Conservation (phyloP, 1,140 invertebrate species). For the Drosophila ficusphila region DNA sequence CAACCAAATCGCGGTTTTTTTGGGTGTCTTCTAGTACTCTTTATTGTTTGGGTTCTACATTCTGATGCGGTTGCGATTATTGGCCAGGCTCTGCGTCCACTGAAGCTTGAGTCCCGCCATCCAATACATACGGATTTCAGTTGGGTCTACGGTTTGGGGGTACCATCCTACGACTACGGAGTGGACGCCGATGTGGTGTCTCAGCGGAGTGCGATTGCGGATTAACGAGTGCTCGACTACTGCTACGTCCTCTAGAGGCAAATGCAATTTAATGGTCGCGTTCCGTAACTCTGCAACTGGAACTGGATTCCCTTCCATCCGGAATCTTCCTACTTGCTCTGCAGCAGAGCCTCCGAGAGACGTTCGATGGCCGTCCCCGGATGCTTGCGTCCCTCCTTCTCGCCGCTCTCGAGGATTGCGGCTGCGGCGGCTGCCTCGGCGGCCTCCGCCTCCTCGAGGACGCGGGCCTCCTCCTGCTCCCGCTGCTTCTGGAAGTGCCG, state of each 20-base stretch:
- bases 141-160: slow-evolving; percentile 3
- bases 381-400: slow-evolving; percentile 52
- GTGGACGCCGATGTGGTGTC: slow-evolving; percentile 39
- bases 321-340: slow-evolving; percentile 41
- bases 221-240: slow-evolving; percentile 51
- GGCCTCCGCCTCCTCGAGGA: slow-evolving; percentile 60
- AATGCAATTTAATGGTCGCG: slow-evolving; percentile 62
- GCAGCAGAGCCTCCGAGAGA: slow-evolving; percentile 66
- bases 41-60: slow-evolving; percentile 39
- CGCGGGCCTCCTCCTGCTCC: slow-evolving; percentile 73
- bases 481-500: slow-evolving; percentile 86
- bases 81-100: slow-evolving; percentile 54
- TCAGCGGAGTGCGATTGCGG: slow-evolving; percentile 36
- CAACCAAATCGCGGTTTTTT: not conserved
- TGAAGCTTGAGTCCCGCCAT: slow-evolving; percentile 36
- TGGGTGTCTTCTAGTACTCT: slow-evolving; percentile 36
- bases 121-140: not conserved
- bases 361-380: slow-evolving; percentile 71
- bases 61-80: slow-evolving; percentile 20
- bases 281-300: slow-evolving; percentile 7
- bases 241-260: slow-evolving; percentile 53
- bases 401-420: slow-evolving; percentile 25
- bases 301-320: slow-evolving; percentile 10
- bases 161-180: slow-evolving; percentile 32
- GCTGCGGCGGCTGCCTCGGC: slow-evolving; percentile 51